A percentile compares a stretch with the other conserved stretches of the same genome.
These are phyloP conservation scores for Tarsius wallacei DNA, from an alignment of 2,797 vertebrate genomes.

Conservation along the genomic window DNA sequence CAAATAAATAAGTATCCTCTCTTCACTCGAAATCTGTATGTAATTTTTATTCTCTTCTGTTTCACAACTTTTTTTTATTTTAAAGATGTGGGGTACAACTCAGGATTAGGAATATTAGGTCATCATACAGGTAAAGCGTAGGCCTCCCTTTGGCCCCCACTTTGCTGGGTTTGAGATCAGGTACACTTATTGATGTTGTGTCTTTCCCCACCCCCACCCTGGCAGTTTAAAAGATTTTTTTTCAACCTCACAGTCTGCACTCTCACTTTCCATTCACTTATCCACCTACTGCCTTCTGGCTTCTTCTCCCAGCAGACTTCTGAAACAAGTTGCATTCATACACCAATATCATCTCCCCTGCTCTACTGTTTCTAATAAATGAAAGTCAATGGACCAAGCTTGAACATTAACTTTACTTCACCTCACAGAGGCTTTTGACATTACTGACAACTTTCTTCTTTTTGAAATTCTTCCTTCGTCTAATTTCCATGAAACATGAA, in stretches of 20 bases:
- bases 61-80: neutral
- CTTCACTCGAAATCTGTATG: neutral
- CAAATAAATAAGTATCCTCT: neutral
- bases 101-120: no score
- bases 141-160: no score
- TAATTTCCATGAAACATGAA: neutral
- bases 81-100: no score
- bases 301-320: neutral
- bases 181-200: no score
- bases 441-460: neutral
- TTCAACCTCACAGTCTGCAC: neutral
- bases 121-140: no score
- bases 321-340: neutral
- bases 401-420: neutral
- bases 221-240: neutral
- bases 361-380: neutral
- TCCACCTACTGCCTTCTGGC: accelerated
- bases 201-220: no score
- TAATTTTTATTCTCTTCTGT: neutral
- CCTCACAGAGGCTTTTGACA: neutral
- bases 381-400: neutral
- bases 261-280: neutral
- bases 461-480: neutral
- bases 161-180: no score
- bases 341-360: accelerated